Base-by-base conservation (phyloP, 1,140 invertebrate genomes). In the Drosophila navojoa region DNA sequence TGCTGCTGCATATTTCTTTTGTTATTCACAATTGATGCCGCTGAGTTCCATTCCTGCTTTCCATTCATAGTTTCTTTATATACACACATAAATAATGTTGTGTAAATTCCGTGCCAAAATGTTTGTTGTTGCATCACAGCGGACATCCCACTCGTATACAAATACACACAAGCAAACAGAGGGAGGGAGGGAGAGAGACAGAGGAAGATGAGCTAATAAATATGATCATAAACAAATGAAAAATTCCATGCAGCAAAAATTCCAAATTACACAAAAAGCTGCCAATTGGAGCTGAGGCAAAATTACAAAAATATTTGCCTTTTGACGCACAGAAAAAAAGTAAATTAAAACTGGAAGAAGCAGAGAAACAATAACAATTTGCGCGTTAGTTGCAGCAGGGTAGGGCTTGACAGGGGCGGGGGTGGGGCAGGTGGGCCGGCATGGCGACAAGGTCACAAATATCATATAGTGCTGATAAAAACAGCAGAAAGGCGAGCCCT, bases 401-500 rank as follows among this genome's bases (percentile, higher is more conserved):
- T 5, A 6, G 42, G 32, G 32, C 32, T 32, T 5, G 32, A 2
- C 6, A 5, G 5, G 42, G 42, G 13, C 0, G n/a, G 1, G 42
- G n/a, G n/a, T 7, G 42, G 15, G 42, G 42, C 42, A 15, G 42
- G 42, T 38, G 35, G 15, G 13, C 42, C 3, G 25, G 13, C 50
- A 22, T 52, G 77, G 45, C 38, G 32, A 60, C 72, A 76, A 68
- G 72, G 78, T 49, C 49, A 38, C 61, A 71, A 79, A 76, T 80
- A 79, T 75, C 76, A 61, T 74, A 61, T 73, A 59, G 59, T 76
- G 71, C 55, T 62, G 74, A 73, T 76, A 76, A 77, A 76, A 58
- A 76, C 62, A 59, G 70, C 74, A 61, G 10, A 38, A 64, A 67
- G 60, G 40, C 49, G 35, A 57, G 60, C 35, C 50, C 27, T 59